Evolutionary conservation across 2,888 invertebrate genomes (phyloP), one percentile per base, ranked within the genome.

Genomic region (Drosophila subquinaria): DNA sequence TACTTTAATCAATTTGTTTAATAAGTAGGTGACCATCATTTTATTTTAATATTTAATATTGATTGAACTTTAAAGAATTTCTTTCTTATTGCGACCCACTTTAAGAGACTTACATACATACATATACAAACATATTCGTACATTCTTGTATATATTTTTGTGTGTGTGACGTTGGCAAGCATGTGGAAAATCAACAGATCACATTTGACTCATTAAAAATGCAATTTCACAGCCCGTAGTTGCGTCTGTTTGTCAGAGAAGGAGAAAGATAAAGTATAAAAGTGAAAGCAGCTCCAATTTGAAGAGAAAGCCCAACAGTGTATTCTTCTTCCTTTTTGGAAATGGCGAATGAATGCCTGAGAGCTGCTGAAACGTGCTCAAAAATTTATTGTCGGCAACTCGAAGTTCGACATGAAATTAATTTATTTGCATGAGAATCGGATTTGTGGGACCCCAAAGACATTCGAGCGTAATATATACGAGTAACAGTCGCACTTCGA

Each of bases 391-490:
- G 82, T 84, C 77, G 78, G 82, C 82, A 79, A 76, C 79, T 80
- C 81, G 77, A 81, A 78, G 79, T 90, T 91, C 81, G 84, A 87
- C 90, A 90, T 87, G 79, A 90, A 85, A 90, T 88, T 90, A 90
- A 90, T 92, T 90, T 92, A 92, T 92, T 90, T 87, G 87, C 91
- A 91, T 91, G 88, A 88, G 88, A 90, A 91, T 90, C 88, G 88
- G 88, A 90, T 91, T 89, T 90, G 85, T 83, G 82, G 82, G 84
- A 88, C 86, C 89, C 79, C 84, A 90, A 90, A 84, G 87, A 89
- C 76, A 68, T 63, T 79, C 84, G 71, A 81, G 84, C 87, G 79
- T 86, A 68, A 86, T 88, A 83, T 88, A 83, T 87, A 74, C 69
- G 35, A 53, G 62, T 23, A 47, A 11, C 23, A 62, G 40, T 36